Evolutionary conservation across 1,140 invertebrate genomes (phyloP).

Genomic region (Pseudoatta argentina): DNA sequence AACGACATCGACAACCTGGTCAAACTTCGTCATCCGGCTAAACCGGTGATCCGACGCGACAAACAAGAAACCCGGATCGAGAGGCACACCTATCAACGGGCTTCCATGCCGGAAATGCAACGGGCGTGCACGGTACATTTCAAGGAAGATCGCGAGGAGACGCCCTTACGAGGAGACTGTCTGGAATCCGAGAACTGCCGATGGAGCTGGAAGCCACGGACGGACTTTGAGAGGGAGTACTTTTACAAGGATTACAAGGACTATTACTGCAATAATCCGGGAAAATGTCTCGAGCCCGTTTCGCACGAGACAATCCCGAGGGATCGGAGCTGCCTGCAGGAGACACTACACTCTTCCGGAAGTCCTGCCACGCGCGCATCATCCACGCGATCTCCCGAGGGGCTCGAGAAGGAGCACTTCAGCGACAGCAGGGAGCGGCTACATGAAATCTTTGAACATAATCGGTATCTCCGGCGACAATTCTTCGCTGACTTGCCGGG

Average conservation of each 20-base stretch:
- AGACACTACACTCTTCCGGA: background rate
- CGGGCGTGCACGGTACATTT: conserved; percentile 63
- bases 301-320: background rate
- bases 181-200: conserved; percentile 47
- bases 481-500: conserved; percentile 80
- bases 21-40: conserved; percentile 61
- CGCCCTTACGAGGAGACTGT: background rate
- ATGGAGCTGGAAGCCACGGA: conserved; percentile 80
- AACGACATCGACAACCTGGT: conserved; percentile 79
- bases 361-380: background rate
- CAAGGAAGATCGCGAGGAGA: background rate
- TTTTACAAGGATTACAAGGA: conserved; percentile 77
- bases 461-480: conserved; percentile 81
- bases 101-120: conserved; percentile 80
- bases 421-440: conserved; percentile 81
- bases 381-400: background rate
- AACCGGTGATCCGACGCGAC: conserved; percentile 33
- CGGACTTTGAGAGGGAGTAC: conserved; percentile 81
- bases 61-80: background rate
- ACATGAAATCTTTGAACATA: conserved; percentile 85
- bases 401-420: conserved; percentile 63
- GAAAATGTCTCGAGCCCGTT: background rate
- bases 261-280: background rate
- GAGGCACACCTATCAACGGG: conserved; percentile 73
- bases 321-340: background rate